Evolutionary conservation across 2,797 vertebrate species (phyloP), one percentile per base, ranked within the genome.

Genomic region (Urosaurus nigricauda): DNA sequence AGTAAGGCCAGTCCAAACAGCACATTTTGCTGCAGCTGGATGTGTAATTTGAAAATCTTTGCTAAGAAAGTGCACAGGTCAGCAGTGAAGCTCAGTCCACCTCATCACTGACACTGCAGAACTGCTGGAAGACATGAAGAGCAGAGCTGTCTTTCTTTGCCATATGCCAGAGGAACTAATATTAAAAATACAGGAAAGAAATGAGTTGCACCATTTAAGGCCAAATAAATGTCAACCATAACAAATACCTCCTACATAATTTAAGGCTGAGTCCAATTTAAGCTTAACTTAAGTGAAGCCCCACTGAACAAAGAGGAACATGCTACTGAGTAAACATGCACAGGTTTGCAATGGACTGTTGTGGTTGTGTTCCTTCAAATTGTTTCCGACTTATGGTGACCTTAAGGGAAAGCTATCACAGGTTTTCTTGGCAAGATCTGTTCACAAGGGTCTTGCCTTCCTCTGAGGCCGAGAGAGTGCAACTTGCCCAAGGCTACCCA

Each of bases 1-100:
- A 92, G 87, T 81, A 93, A 93, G 90, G 93, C 37, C 88, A 91
- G 87, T 93, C 90, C 91, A 94, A 94, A 92, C 85, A 93, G 91
- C 83, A 90, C 80, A 94, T 93, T 95, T 68, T 94, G 84, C 93
- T 94, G 88, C 47, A 93, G 79, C 89, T 74, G 92, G 89, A 90
- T 83, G 79, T 84, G 87, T 88, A 86, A 77, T 88, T 94, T 94
- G 92, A 90, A 88, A 93, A 93, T 32, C 70, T 93, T 91, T 94
- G 58, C 79, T 94, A 53, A 87, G 86, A 94, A 96, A 79, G 85
- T 83, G 14, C 85, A 87, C 70, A 58, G 37, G 88, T 83, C 73
- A 71, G 37, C 84, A 35, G 70, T n/a, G 75, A 74, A 86, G 83
- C 92, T 94, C 79, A 53, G 21, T 77, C 58, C 56, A 83, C 32